Conservation (phyloP, 2,888 invertebrate species). For the Drosophila sordidula region DNA sequence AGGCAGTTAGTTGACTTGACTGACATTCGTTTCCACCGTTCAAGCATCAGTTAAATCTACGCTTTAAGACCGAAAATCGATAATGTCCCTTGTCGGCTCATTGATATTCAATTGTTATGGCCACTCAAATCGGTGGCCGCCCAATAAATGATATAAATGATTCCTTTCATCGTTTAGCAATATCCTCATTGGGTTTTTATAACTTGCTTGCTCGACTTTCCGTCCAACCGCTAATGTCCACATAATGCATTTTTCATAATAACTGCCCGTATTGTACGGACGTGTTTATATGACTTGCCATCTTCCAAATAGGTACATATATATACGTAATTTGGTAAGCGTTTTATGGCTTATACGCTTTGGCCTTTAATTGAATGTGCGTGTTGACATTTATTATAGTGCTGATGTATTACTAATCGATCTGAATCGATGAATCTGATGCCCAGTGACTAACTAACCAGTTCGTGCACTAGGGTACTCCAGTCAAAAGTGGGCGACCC, state of each 20-base stretch:
- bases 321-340: slow-evolving; percentile 13
- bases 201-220: slow-evolving; percentile 47
- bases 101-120: slow-evolving; percentile 64
- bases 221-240: slow-evolving; percentile 50
- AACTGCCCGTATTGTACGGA: slow-evolving; percentile 1
- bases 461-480: not conserved
- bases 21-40: slow-evolving; percentile 39
- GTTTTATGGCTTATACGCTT: slow-evolving; percentile 53
- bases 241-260: slow-evolving; percentile 71
- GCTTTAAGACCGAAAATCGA: slow-evolving; percentile 55
- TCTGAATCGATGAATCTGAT: slow-evolving; percentile 21
- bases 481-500: no score
- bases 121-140: slow-evolving; percentile 51
- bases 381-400: slow-evolving; percentile 45
- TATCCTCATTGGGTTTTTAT: slow-evolving; percentile 60
- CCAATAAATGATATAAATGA: slow-evolving; percentile 66
- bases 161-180: slow-evolving; percentile 34
- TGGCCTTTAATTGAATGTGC: slow-evolving; percentile 32
- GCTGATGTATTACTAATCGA: slow-evolving; percentile 67
- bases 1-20: slow-evolving; percentile 59
- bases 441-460: not conserved
- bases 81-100: slow-evolving; percentile 43
- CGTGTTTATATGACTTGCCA: slow-evolving; percentile 10
- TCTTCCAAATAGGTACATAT: not conserved
- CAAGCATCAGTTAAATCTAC: slow-evolving; percentile 34